Base-by-base conservation (phyloP, 2,113 vertebrate genomes). In the Syngnathus scovelli region DNA sequence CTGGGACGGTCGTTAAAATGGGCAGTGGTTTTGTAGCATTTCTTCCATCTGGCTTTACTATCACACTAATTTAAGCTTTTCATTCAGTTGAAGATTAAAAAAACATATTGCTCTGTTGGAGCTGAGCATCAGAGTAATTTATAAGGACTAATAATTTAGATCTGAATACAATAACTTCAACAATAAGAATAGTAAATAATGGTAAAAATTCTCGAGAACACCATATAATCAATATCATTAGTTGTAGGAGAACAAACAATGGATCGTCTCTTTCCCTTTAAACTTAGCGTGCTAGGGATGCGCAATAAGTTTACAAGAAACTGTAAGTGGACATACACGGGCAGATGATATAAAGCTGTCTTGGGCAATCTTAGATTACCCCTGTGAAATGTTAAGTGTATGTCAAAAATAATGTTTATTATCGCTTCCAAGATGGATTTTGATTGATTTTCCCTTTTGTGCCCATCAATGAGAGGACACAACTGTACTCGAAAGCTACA, bases 1-100 rank as follows among this genome's bases (percentile, higher is more conserved):
- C 79, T 75, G 70, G 59, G 61, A 67, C 61, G 71, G 72, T 74
- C 72, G 84, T 82, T 80, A 81, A 80, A 79, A 79, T 58, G 66
- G 80, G 65, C 64, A 69, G 41, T 61, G 72, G 55, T 66, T 84
- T 78, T 68, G 76, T 56, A 75, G 61, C 68, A 56, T 70, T 51
- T 54, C 62, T 52, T 76, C 67, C 74, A 81, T 87, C 79, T 75
- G 68, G 41, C 71, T 83, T 74, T 69, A 68, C 69, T 60, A 67
- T 72, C 74, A 68, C 64, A 70, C 65, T 66, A 58, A 72, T 64
- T 61, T 72, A 48, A 75, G 82, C 37, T 62, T 62, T 56, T 72
- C 59, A 46, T 72, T 74, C 54, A 66, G 15, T 72, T 71, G 68
- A 81, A 64, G 70, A 74, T 60, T 56, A 37, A 41, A 21, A 23